Percentiles rank a stretch among this genome's conserved stretches.
phyloP scores from a whole-genome alignment of 2,888 invertebrate genomes.

The Fragum whitleyi region DNA sequence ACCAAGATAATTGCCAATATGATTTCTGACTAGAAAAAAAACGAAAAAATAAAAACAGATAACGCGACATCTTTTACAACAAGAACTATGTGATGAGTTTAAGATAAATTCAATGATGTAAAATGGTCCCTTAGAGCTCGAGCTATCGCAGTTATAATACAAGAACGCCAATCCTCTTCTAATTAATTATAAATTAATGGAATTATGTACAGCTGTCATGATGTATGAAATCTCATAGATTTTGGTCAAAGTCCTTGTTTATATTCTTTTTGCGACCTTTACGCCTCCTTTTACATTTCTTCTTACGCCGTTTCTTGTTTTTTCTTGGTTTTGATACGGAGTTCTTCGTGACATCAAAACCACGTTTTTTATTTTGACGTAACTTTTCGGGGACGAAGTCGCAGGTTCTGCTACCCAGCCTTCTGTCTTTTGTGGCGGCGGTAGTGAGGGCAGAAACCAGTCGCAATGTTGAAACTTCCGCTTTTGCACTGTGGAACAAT shows the following conservation, averaged over 20 bases:
- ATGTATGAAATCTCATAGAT: background rate
- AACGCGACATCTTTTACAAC: too few relatives aligned
- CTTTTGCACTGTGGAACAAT: constrained; percentile 49
- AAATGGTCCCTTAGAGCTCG: too few relatives aligned
- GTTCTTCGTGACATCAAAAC: background rate
- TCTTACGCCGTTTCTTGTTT: background rate
- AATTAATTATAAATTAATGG: constrained; percentile 19
- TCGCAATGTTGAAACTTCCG: constrained; percentile 51
- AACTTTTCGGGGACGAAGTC: background rate
- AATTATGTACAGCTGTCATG: constrained; percentile 23
- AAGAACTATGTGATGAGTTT: too few relatives aligned
- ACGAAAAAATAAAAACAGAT: too few relatives aligned
- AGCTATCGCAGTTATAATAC: too few relatives aligned
- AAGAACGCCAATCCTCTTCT: background rate
- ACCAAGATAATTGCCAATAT: too few relatives aligned
- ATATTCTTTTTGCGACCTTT: background rate
- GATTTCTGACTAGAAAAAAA: too few relatives aligned
- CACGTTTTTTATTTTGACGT: background rate
- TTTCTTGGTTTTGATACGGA: background rate
- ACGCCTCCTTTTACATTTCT: background rate
- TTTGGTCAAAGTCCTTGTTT: constrained; percentile 5
- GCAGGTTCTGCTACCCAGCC: constrained; percentile 13
- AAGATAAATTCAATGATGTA: too few relatives aligned
- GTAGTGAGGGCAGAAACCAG: constrained; percentile 54
- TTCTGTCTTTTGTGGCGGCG: constrained; percentile 35